Percentiles rank a stretch among this genome's conserved stretches.
Evolutionary conservation across 2,888 invertebrate species (phyloP).

Genomic region (Morpho helenor): DNA sequence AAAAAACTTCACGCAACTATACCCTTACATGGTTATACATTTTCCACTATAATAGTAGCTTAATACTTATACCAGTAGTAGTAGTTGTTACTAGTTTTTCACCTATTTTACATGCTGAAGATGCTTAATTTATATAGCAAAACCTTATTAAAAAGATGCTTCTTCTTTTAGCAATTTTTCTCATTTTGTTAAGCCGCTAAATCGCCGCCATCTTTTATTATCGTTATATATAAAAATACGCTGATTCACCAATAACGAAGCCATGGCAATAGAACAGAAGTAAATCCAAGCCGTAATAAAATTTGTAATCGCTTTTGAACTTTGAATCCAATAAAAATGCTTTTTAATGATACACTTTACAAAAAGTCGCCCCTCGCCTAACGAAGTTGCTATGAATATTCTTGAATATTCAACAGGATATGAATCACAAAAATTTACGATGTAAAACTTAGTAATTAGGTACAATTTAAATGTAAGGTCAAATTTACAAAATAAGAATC

Average conservation of each 20-base stretch:
- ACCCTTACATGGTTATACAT: too few relatives aligned
- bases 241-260: not conserved
- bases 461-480: slow-evolving; percentile 53
- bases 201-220: too few relatives aligned
- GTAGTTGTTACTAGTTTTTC: too few relatives aligned
- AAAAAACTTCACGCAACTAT: too few relatives aligned
- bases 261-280: not conserved
- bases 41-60: too few relatives aligned
- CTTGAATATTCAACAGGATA: slow-evolving; percentile 69
- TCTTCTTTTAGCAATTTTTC: too few relatives aligned
- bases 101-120: too few relatives aligned
- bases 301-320: slow-evolving; percentile 7
- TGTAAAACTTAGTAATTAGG: slow-evolving; percentile 17
- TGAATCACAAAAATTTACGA: slow-evolving; percentile 63
- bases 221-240: too few relatives aligned
- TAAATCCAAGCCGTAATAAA: not conserved
- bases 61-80: too few relatives aligned
- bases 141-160: too few relatives aligned
- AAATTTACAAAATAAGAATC: slow-evolving; percentile 8
- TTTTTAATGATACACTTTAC: slow-evolving; percentile 43
- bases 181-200: too few relatives aligned
- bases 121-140: too few relatives aligned
- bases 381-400: slow-evolving; percentile 70
- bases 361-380: slow-evolving; percentile 56
- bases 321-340: slow-evolving; percentile 23